Evolutionary conservation across 2,113 vertebrate species (phyloP), one percentile per base, ranked within the genome.

Genomic region (Lota lota): DNA sequence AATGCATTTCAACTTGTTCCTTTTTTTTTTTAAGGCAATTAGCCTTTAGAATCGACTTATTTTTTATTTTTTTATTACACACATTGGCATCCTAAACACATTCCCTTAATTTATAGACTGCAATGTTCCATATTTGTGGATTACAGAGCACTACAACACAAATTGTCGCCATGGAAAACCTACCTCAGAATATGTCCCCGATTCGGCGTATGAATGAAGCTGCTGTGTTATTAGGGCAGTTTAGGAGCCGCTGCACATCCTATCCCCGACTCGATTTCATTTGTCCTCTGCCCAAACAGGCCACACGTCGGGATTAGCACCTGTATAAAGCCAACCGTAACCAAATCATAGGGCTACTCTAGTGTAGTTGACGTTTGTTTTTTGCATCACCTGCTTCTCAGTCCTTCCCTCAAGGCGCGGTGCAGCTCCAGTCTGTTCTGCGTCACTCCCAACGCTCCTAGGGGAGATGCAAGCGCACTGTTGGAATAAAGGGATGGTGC

Each of bases 361-460:
- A 66, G 22, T 53, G 59, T 77, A 72, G 40, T 10, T 14, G 6
- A 7, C 7, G 28, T 33, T 47, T 47, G 7, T 47, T 12, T 5
- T 11, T 10, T 11, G 84, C 84, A 74, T 89, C 83, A 74, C 82
- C 75, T 66, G 66, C 70, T 61, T 68, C 22, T 62, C 70, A 58
- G 70, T 72, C 74, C 74, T 71, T 72, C 70, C 70, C 56, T 85
- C 68, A 59, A 76, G 63, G 73, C 72, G 83, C 82, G 68, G 69
- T 80, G 33, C 73, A 69, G 68, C 83, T 33, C 76, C 83, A 56
- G 66, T 79, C 67, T 72, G 78, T 80, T 76, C 89, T 89, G 87
- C 86, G 88, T 91, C 88, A 88, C 89, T 85, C 79, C 70, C 76
- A 76, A 71, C 79, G 75, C 83, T 77, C 76, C 16, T n/a, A 60